These are phyloP conservation scores for Triplophysa tibetana DNA, from an alignment of 2,113 vertebrate species.

Conservation along the genomic window DNA sequence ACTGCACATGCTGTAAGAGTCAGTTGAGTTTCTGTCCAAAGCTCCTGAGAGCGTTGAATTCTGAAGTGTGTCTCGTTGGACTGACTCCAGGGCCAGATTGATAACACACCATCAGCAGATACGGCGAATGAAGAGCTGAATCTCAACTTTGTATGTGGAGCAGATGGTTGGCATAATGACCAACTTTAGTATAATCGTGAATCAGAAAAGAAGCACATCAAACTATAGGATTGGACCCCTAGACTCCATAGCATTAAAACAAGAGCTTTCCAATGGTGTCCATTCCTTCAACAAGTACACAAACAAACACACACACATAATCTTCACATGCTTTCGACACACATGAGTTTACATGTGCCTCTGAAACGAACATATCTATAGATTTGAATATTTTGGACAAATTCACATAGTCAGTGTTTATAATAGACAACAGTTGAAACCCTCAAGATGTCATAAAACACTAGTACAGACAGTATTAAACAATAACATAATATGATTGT, in stretches of 20 bases:
- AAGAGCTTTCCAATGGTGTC: not conserved
- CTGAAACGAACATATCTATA: no score
- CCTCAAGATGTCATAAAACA: no score
- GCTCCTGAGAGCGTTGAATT: slow-evolving; percentile 34
- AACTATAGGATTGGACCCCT: slow-evolving; percentile 21
- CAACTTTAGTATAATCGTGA: slow-evolving; percentile 46
- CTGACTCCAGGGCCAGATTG: slow-evolving; percentile 37
- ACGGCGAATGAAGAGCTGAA: slow-evolving; percentile 48
- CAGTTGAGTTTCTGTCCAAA: slow-evolving; percentile 6
- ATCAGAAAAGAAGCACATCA: slow-evolving; percentile 11
- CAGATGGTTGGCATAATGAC: slow-evolving; percentile 60
- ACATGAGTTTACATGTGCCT: no score
- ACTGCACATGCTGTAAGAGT: not conserved
- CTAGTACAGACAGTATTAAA: no score
- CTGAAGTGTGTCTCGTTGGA: slow-evolving; percentile 46
- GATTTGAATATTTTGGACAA: no score
- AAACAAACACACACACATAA: no score
- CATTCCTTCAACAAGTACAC: no score
- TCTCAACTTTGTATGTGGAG: slow-evolving; percentile 45
- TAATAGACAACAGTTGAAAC: no score
- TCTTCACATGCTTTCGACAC: no score
- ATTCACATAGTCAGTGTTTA: no score
- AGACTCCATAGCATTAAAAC: not conserved
- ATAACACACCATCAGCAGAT: slow-evolving; percentile 57
- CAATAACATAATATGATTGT: no score